Conservation (phyloP, 2,113 vertebrate species). For the Tiliqua scincoides region DNA sequence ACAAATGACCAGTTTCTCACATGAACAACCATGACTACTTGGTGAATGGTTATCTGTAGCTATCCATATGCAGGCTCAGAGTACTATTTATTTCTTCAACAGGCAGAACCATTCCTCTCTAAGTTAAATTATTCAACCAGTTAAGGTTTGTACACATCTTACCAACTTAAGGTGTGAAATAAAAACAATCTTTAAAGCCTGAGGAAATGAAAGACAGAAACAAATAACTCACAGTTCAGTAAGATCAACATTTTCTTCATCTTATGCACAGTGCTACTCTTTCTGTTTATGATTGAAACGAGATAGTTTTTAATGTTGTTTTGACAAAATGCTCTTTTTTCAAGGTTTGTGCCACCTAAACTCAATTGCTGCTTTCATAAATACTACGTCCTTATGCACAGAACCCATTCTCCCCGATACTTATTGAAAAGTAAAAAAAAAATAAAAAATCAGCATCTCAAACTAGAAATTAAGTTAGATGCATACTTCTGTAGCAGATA, state of each 20-base stretch:
- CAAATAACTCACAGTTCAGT: constrained; percentile 34
- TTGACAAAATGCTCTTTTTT: constrained; percentile 1
- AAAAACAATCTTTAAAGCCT: constrained; percentile 4
- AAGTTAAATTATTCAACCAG: constrained; percentile 28
- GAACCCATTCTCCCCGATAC: neutral
- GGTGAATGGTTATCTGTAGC: neutral
- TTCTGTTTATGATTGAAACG: constrained; percentile 9
- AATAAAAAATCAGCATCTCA: neutral
- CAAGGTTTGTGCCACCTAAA: neutral
- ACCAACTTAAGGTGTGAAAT: constrained; percentile 31
- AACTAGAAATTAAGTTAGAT: constrained; percentile 23
- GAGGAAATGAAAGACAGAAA: constrained; percentile 24
- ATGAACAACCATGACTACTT: neutral
- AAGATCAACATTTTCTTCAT: neutral
- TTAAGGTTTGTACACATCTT: constrained; percentile 12
- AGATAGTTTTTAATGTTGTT: rapidly evolving
- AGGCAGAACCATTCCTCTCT: constrained; percentile 38
- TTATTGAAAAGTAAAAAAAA: neutral
- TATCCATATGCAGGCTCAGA: too few species aligned
- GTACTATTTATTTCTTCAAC: neutral
- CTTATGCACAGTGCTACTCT: constrained; percentile 31
- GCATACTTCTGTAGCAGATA: neutral
- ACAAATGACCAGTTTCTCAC: neutral
- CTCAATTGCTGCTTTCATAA: constrained; percentile 11
- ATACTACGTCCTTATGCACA: neutral